These are phyloP conservation scores for Cerastis leucographa DNA, from an alignment of 2,888 invertebrate species.

Conservation along the genomic window DNA sequence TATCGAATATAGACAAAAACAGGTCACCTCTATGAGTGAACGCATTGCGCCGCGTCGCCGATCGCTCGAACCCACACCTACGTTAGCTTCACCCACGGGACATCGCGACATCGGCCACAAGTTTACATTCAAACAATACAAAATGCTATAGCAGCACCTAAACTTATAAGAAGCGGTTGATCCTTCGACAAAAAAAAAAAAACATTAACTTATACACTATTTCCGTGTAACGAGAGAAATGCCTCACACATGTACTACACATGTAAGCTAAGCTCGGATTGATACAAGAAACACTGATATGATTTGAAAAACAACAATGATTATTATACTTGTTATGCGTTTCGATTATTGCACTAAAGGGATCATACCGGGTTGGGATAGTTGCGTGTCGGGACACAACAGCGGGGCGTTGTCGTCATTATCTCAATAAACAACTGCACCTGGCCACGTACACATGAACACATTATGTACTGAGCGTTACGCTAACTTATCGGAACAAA, in stretches of 20 bases:
- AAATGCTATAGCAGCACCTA: constrained; percentile 83
- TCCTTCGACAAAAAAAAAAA: constrained; percentile 66
- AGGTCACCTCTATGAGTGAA: constrained; percentile 70
- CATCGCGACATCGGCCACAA: constrained; percentile 87
- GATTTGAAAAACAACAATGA: constrained; percentile 61
- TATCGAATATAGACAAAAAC: constrained; percentile 72
- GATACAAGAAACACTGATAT: constrained; percentile 67
- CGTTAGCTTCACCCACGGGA: constrained; percentile 82
- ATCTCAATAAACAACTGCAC: constrained; percentile 48
- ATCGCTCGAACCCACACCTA: constrained; percentile 76
- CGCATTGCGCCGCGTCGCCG: constrained; percentile 73
- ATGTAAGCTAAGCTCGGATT: constrained; percentile 69
- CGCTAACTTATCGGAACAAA: constrained; percentile 69
- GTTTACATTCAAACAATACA: constrained; percentile 73
- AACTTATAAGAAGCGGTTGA: constrained; percentile 74
- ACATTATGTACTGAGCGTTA: constrained; percentile 70
- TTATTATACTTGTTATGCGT: constrained; percentile 56
- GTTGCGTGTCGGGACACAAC: constrained; percentile 31
- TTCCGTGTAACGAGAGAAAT: constrained; percentile 62
- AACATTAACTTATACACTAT: constrained; percentile 67
- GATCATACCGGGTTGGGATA: constrained; percentile 42
- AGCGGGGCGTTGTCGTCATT: constrained; percentile 34
- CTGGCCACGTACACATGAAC: constrained; percentile 66
- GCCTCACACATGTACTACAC: constrained; percentile 60
- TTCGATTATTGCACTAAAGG: constrained; percentile 62